phyloP scores from a whole-genome alignment of 2,888 invertebrate species.

The Tryphoninae sp. region DNA sequence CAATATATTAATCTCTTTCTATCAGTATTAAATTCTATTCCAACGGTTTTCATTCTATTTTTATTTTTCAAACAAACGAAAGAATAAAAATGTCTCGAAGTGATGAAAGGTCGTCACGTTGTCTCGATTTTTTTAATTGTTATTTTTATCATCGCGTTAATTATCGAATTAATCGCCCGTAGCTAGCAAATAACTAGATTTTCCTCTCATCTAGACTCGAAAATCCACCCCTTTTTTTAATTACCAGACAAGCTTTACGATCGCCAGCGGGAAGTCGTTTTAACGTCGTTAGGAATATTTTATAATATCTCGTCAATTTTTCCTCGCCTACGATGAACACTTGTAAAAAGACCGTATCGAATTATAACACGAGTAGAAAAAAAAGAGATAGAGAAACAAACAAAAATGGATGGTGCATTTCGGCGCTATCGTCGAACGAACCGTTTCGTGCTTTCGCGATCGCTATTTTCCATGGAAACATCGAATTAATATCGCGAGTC shows the following conservation, averaged over 20 bases:
- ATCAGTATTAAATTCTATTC: not conserved
- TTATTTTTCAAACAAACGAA: not conserved
- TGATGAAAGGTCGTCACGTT: not conserved
- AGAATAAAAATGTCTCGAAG: not conserved
- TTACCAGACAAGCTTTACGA: no score
- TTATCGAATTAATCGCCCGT: no score
- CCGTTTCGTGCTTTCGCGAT: not conserved
- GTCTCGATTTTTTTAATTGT: not conserved
- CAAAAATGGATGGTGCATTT: not conserved
- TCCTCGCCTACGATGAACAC: no score
- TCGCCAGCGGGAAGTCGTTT: no score
- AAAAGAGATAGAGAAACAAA: not conserved
- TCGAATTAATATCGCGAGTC: not conserved
- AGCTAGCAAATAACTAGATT: no score
- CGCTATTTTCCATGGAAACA: not conserved
- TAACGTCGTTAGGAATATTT: no score
- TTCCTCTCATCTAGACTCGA: no score
- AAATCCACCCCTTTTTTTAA: no score
- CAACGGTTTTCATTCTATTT: not conserved
- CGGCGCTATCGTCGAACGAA: not conserved
- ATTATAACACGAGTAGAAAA: not conserved
- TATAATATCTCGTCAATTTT: no score
- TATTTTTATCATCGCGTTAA: not conserved
- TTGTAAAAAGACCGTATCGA: not conserved
- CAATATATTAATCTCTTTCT: slow-evolving; percentile 40